Conservation (phyloP, 2,888 invertebrate genomes). For the Tupiocoris notatus region DNA sequence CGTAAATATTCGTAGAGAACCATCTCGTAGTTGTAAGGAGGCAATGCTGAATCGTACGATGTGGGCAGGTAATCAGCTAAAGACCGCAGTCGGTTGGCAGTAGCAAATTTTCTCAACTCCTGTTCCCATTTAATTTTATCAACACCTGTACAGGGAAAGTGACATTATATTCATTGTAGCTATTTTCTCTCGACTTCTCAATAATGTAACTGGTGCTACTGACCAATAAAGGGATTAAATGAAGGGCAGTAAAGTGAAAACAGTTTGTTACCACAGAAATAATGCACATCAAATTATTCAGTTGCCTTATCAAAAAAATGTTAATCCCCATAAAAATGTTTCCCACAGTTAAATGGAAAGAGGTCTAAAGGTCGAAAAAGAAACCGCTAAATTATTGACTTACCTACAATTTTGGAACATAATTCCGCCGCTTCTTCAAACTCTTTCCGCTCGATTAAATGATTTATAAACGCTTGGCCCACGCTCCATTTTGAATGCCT, state of each 20-base stretch:
- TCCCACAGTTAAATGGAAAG: too few relatives aligned
- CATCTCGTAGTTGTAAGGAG: slow-evolving; percentile 87
- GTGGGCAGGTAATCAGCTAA: slow-evolving; percentile 79
- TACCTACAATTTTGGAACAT: slow-evolving; percentile 77
- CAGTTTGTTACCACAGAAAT: too few relatives aligned
- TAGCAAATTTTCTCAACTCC: slow-evolving; percentile 85
- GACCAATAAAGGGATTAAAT: too few relatives aligned
- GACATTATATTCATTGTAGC: too few relatives aligned
- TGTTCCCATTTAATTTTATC: slow-evolving; percentile 87
- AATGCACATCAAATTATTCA: too few relatives aligned
- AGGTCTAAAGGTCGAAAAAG: too few relatives aligned
- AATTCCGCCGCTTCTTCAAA: slow-evolving; percentile 83
- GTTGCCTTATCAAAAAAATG: too few relatives aligned
- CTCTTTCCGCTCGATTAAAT: slow-evolving; percentile 67
- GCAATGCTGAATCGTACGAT: slow-evolving; percentile 66
- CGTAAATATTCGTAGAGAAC: slow-evolving; percentile 89
- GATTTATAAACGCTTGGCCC: slow-evolving; percentile 75
- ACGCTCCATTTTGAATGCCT: slow-evolving; percentile 64
- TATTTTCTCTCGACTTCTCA: too few relatives aligned
- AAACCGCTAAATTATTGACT: too few relatives aligned
- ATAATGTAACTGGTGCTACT: too few relatives aligned
- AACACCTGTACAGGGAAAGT: slow-evolving; percentile 57
- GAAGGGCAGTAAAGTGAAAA: too few relatives aligned
- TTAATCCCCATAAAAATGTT: too few relatives aligned
- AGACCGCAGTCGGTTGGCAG: slow-evolving; percentile 75